Percentiles rank a stretch among this genome's conserved stretches.
phyloP scores from a whole-genome alignment of 2,888 invertebrate species.

The Eupsilia transversa region DNA sequence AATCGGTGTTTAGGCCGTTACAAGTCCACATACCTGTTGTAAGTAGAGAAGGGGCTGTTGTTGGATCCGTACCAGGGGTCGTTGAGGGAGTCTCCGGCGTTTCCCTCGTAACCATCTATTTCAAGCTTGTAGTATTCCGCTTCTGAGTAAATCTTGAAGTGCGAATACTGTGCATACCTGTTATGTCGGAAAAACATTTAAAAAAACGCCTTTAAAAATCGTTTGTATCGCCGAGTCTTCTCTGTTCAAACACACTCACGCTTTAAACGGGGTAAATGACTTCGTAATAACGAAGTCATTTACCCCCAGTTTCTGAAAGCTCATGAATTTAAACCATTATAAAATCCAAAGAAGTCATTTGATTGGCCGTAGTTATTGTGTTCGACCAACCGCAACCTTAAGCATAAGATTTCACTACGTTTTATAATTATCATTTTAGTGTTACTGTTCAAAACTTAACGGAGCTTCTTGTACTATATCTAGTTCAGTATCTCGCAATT shows the following conservation, averaged over 20 bases:
- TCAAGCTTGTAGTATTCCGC: slow-evolving; percentile 97
- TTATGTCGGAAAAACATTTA: slow-evolving; percentile 34
- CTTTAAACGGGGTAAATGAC: slow-evolving; percentile 4
- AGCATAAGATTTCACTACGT: background rate
- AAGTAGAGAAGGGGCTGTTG: slow-evolving; percentile 98
- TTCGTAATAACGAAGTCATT: no score
- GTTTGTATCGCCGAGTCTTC: background rate
- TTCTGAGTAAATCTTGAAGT: slow-evolving; percentile 98
- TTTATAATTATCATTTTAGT: background rate
- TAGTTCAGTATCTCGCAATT: slow-evolving; percentile 16
- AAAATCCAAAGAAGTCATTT: background rate
- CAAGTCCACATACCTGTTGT: slow-evolving; percentile 92
- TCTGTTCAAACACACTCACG: background rate
- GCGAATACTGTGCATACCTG: slow-evolving; percentile 97
- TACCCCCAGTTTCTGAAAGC: background rate
- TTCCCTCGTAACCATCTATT: slow-evolving; percentile 97
- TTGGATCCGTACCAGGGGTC: slow-evolving; percentile 98
- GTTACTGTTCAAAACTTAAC: background rate
- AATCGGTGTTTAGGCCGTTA: background rate
- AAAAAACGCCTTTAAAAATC: no score
- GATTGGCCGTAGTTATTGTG: background rate
- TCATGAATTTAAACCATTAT: background rate
- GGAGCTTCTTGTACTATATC: background rate
- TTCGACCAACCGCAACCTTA: background rate
- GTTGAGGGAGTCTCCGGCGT: slow-evolving; percentile 97